Evolutionary conservation across 2,797 vertebrate species (phyloP).

Genomic region (Tragopan temminckii): DNA sequence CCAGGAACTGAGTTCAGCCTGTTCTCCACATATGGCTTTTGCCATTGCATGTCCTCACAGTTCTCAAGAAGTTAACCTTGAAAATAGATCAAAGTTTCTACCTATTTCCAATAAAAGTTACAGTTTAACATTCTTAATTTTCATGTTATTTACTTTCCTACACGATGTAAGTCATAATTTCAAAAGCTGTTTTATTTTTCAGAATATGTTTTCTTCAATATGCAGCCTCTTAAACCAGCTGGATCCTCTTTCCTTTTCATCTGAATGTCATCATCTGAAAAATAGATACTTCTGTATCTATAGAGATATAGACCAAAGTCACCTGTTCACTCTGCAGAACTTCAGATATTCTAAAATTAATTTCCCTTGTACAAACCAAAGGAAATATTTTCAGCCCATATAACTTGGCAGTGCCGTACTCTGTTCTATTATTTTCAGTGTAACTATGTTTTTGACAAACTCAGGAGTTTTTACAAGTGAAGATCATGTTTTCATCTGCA

Average conservation of each 20-base stretch:
- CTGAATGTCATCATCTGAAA: background rate
- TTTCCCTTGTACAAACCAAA: background rate
- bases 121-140: background rate
- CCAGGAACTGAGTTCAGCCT: background rate
- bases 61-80: background rate
- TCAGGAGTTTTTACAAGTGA: background rate
- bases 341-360: background rate
- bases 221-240: background rate
- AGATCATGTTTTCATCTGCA: background rate
- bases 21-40: background rate
- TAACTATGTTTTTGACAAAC: background rate
- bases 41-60: background rate
- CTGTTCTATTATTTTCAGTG: background rate
- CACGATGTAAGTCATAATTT: background rate
- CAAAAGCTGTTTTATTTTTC: background rate
- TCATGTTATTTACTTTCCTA: background rate
- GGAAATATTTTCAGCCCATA: background rate
- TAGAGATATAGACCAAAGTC: background rate
- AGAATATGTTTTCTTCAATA: background rate
- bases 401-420: background rate
- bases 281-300: background rate
- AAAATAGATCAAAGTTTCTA: background rate
- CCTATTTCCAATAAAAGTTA: background rate
- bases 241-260: background rate
- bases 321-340: background rate